Evolutionary conservation across 2,113 vertebrate species (phyloP).

Genomic region (Anhinga anhinga): DNA sequence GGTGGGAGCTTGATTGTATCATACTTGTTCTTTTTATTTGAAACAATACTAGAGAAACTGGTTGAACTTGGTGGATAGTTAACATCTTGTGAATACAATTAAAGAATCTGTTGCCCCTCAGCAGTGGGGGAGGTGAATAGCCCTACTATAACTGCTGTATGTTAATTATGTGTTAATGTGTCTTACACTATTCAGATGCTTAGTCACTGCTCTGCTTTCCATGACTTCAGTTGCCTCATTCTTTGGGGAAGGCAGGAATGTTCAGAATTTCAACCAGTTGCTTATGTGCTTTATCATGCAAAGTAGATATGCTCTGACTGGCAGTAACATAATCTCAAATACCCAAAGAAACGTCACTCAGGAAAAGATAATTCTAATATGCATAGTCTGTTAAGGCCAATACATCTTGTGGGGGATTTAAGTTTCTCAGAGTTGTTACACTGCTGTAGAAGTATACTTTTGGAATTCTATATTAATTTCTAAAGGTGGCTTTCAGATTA

Average conservation of each 20-base stretch:
- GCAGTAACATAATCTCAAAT: neutral
- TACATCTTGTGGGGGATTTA: neutral
- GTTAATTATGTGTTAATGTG: neutral
- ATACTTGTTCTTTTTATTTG: neutral
- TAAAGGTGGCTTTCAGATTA: neutral
- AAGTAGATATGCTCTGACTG: neutral
- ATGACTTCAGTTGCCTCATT: neutral
- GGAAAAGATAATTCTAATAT: neutral
- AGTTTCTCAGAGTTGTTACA: neutral
- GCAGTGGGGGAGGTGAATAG: neutral
- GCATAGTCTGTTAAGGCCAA: fast-evolving
- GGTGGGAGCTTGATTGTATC: neutral
- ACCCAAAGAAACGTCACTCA: neutral
- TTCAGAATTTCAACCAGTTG: neutral
- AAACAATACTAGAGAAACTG: neutral
- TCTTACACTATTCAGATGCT: neutral
- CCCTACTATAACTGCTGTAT: neutral
- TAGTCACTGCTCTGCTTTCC: neutral
- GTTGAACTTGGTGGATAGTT: neutral
- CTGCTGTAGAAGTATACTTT: neutral
- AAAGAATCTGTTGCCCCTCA: neutral
- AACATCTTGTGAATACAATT: neutral
- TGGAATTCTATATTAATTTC: neutral
- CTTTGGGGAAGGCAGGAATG: neutral
- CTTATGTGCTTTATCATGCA: neutral